Evolutionary conservation across 1,140 invertebrate species (phyloP).

Genomic region (Tetramorium parvispinum): DNA sequence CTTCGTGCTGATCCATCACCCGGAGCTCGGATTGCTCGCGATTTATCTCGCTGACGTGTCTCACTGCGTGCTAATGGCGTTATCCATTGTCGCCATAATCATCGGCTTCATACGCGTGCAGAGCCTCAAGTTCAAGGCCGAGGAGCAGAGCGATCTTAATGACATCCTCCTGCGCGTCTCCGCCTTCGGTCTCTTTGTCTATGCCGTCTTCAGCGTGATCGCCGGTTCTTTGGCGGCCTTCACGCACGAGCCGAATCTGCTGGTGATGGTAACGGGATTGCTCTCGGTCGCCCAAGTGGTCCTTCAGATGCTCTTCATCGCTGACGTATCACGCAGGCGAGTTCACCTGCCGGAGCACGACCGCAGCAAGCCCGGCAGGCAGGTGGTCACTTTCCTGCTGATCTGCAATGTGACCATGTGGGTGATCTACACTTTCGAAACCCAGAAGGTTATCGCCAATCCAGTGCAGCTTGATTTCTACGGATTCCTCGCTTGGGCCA

Average conservation of each 20-base stretch:
- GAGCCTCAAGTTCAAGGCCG: constrained; percentile 94
- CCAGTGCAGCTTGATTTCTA: constrained; percentile 97
- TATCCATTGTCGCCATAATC: constrained; percentile 95
- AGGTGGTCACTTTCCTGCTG: constrained; percentile 97
- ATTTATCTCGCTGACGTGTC: constrained; percentile 96
- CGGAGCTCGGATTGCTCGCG: constrained; percentile 92
- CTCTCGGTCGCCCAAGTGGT: constrained; percentile 95
- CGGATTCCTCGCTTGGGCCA: constrained; percentile 96
- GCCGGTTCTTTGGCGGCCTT: constrained; percentile 94
- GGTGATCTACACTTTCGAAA: constrained; percentile 98
- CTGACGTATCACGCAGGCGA: constrained; percentile 95
- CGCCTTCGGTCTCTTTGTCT: constrained; percentile 96
- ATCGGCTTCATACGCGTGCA: constrained; percentile 94
- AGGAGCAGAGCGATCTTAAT: constrained; percentile 95
- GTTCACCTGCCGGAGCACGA: constrained; percentile 97
- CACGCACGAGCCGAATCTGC: constrained; percentile 93
- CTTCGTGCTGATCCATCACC: constrained; percentile 95
- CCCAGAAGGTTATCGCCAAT: constrained; percentile 96
- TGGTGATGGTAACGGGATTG: constrained; percentile 95
- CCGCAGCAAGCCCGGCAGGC: constrained; percentile 96
- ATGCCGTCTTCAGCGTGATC: constrained; percentile 97
- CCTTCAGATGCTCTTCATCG: constrained; percentile 97
- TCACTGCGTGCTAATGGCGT: constrained; percentile 94
- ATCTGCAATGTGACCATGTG: constrained; percentile 98
- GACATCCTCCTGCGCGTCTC: constrained; percentile 96